Percentiles rank a stretch among this genome's conserved stretches.
phyloP scores from a whole-genome alignment of 2,113 vertebrate genomes.

The Megaptera novaeangliae region DNA sequence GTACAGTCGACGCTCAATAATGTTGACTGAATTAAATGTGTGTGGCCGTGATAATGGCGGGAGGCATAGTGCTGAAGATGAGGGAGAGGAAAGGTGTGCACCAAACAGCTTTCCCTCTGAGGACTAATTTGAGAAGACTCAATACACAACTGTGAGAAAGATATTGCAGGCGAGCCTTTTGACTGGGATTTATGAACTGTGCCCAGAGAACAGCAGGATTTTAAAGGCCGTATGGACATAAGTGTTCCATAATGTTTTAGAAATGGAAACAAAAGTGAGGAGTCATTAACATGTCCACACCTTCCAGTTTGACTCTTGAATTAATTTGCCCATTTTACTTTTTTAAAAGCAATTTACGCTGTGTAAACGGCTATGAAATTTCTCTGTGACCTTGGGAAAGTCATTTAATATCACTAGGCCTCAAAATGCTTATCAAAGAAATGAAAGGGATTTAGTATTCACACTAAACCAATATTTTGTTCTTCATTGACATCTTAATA shows the following conservation, averaged over 20 bases:
- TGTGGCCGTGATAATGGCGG: neutral
- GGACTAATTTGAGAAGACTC: conserved; percentile 19
- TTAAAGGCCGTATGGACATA: neutral
- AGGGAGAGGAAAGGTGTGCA: neutral
- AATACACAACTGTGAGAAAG: neutral
- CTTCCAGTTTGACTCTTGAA: conserved; percentile 22
- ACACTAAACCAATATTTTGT: conserved; percentile 48
- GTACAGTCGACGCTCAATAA: neutral
- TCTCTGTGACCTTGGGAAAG: conserved; percentile 38
- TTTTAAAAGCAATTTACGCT: neutral
- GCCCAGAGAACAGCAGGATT: neutral
- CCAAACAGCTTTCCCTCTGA: neutral
- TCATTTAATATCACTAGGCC: neutral
- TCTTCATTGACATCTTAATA: conserved; percentile 24
- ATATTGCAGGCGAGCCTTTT: neutral
- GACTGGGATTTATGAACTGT: conserved; percentile 21
- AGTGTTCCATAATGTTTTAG: conserved; percentile 15
- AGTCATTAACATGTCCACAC: neutral
- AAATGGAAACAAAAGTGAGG: neutral
- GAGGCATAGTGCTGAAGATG: neutral
- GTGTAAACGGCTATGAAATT: conserved; percentile 27
- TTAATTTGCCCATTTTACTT: neutral
- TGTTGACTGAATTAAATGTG: neutral
- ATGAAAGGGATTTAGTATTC: neutral
- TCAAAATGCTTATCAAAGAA: conserved; percentile 38